phyloP scores from a whole-genome alignment of 92 coral and sea anemone species.

The Parazoanthus swiftii region DNA sequence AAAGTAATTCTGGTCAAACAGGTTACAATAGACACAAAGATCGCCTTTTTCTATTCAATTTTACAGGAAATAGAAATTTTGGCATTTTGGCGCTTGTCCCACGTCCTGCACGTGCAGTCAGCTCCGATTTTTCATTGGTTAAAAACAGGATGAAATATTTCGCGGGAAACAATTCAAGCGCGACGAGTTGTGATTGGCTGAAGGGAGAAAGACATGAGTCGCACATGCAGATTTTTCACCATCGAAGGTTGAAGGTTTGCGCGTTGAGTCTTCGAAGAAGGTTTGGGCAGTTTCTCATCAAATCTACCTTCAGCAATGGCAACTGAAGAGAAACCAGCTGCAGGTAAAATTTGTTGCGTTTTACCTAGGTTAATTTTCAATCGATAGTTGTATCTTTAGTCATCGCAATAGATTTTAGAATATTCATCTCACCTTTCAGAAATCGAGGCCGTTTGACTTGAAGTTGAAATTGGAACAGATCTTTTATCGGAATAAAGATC shows the following conservation, averaged over 20 bases:
- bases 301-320: constrained; percentile 47
- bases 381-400: no score
- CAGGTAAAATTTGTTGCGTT: constrained; percentile 35
- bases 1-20: constrained; percentile 8
- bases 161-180: constrained; percentile 22
- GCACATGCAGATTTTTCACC: background rate
- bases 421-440: no score
- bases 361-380: background rate
- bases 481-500: no score
- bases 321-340: constrained; percentile 62
- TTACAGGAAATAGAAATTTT: background rate
- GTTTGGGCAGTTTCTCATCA: background rate
- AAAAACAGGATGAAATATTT: background rate
- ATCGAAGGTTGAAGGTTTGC: background rate
- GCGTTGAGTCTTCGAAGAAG: background rate
- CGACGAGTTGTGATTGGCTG: constrained; percentile 34
- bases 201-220: background rate
- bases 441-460: no score
- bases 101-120: background rate
- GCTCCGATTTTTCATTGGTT: constrained; percentile 7
- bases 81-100: background rate
- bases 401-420: no score
- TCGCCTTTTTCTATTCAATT: background rate
- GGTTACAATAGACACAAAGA: background rate
- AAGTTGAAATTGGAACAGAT: no score